Base-by-base conservation (phyloP, 2,113 vertebrate genomes). In the Peromyscus leucopus region DNA sequence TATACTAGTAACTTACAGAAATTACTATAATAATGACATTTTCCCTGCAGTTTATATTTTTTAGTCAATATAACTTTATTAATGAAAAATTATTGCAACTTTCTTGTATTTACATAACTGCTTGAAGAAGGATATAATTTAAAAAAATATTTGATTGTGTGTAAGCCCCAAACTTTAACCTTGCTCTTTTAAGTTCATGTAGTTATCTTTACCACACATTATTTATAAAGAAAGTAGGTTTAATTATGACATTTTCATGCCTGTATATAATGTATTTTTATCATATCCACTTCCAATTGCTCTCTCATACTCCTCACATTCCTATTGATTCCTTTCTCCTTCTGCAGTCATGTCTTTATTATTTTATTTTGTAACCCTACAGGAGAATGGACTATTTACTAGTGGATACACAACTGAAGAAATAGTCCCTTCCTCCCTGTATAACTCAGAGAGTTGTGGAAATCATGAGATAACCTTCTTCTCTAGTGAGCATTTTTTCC, bases 371-470 rank as follows among this genome's bases (percentile, higher is more conserved):
- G 4, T 80, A 51, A 79, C 26, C 76, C 6, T 57, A 36, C 8
- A 57, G 39, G 39, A 46, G 39, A 16, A 51, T 57, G 51, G 17
- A 10, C 9, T 55, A 57, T 33, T 57, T 57, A 22, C 19, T 22
- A 57, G 31, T 82, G 33, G 12, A n/a, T 82, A n/a, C 51, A 82
- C 7, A 82, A 36, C 5, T n/a, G 31, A 82, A 82, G 17, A 82
- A 82, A 57, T 55, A 11, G 13, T 36, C 4, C 21, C 51, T 57
- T 82, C 19, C 17, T 57, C 17, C 79, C 51, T 36, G 33, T 57
- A n/a, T 7, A n/a, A 57, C 33, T 22, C 17, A 57, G 0, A 19
- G 5, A 1, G 4, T 9, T 2, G 17, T n/a, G 31, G 31, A 33
- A 8, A 80, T 36, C 48, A 33, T 80, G 33, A n/a, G 31, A 33